Base-by-base conservation (phyloP, 2,113 vertebrate genomes). In the Nycticorax nycticorax region DNA sequence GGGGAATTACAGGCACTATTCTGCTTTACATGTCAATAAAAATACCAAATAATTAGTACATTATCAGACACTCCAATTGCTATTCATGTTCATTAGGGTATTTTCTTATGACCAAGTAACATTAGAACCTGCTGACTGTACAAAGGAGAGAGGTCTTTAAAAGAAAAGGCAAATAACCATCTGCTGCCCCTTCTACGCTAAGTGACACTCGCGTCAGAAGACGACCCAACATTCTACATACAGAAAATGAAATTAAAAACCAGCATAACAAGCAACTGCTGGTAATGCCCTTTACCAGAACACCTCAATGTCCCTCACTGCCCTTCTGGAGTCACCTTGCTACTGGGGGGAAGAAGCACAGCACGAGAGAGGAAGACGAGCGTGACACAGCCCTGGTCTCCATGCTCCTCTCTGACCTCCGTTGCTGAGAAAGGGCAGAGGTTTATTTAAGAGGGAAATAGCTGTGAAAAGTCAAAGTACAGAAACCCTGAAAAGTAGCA, bases 221-320 rank as follows among this genome's bases (percentile, higher is more conserved):
- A 66, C 22, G 33, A 32, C 1, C 8, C 39, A 35, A 12, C 18
- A 6, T 10, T 15, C 12, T 19, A 32, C 0, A 1, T 7, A 9
- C 12, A 41, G 52, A 32, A 53, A 67, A 35, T 5, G 8, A 37
- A 55, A 82, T 7, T 14, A 10, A 45, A 89, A 37, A 57, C 14
- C 59, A 75, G 37, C 18, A n/a, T 22, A 45, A 16, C 27, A 39
- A 52, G 5, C 18, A 41, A 0, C 3, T 0, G 2, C 3, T 12
- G 37, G 7, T 3, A 17, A 6, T 26, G 48, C 33, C 23, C 63
- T 19, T 30, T 2, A 1, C 17, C 7, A 2, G 67, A 21, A 23
- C 37, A 15, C 22, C 60, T 10, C 2, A 22, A 9, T 1, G 63
- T 16, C 84, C 59, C 6, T 7, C 30, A 3, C 14, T 24, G 76